phyloP scores from a whole-genome alignment of 2,888 invertebrate species.

The Heliconius charithonia region DNA sequence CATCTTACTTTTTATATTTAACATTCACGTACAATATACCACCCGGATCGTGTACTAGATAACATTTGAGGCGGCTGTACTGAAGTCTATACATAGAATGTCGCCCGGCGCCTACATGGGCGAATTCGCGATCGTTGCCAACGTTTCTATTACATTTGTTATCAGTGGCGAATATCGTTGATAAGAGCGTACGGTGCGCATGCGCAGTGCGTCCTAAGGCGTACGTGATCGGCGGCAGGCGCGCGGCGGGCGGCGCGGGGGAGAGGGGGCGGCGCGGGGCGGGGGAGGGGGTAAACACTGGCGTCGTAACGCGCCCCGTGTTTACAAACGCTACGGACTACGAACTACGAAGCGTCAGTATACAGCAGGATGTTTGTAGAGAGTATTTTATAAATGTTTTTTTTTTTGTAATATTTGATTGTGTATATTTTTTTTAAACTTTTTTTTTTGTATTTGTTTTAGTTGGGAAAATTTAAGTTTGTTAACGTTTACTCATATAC shows the following conservation, averaged over 20 bases:
- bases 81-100: constrained; percentile 1
- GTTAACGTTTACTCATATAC: not conserved
- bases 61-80: not conserved
- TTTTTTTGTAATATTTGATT: not conserved
- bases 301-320: constrained; percentile 32
- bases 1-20: not conserved
- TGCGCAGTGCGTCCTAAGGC: constrained; percentile 67
- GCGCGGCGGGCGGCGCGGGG: constrained; percentile 51
- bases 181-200: constrained; percentile 64
- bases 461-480: not conserved
- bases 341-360: not conserved
- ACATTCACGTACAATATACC: not conserved
- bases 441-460: not conserved
- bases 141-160: constrained; percentile 6
- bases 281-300: constrained; percentile 37
- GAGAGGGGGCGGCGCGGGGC: constrained; percentile 42
- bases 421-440: not conserved
- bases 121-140: constrained; percentile 8
- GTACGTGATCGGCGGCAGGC: constrained; percentile 80
- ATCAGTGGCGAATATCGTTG: constrained; percentile 54
- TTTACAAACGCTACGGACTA: constrained; percentile 33
- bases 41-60: not conserved
- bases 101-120: constrained; percentile 3
- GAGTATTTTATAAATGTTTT: not conserved
- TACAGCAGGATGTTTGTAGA: constrained; percentile 1